Evolutionary conservation across 2,113 vertebrate genomes (phyloP).

Genomic region (Thunnus thynnus): DNA sequence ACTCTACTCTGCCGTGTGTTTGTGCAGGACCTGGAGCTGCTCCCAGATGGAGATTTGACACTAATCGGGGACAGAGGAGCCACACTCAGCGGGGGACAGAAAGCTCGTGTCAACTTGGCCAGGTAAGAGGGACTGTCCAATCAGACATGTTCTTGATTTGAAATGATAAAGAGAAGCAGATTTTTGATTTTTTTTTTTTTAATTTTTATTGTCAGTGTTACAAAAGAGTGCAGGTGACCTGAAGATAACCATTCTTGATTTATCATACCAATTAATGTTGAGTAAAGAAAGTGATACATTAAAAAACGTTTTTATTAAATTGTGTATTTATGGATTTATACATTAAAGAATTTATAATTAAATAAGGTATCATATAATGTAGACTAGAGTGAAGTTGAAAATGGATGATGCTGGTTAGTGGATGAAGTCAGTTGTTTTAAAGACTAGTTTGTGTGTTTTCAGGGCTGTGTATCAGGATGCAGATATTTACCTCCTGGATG

Average conservation of each 20-base stretch:
- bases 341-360: too few relatives aligned
- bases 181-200: too few relatives aligned
- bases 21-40: slow-evolving; percentile 89
- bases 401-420: too few relatives aligned
- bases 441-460: slow-evolving; percentile 19
- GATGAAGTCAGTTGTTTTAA: background rate
- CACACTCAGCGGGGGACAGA: slow-evolving; percentile 94
- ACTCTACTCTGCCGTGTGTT: background rate
- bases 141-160: background rate
- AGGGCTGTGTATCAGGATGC: slow-evolving; percentile 97
- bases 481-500: slow-evolving; percentile 95
- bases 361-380: too few relatives aligned
- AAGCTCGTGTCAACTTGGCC: slow-evolving; percentile 92
- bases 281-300: too few relatives aligned
- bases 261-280: too few relatives aligned
- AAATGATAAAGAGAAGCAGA: background rate
- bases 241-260: too few relatives aligned
- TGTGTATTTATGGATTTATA: too few relatives aligned
- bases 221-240: too few relatives aligned
- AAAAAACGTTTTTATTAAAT: too few relatives aligned
- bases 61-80: slow-evolving; percentile 93
- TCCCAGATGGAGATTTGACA: slow-evolving; percentile 90
- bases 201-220: too few relatives aligned
- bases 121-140: slow-evolving; percentile 77
- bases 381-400: too few relatives aligned